These are phyloP conservation scores for Herpetotheres cachinnans DNA, from an alignment of 2,113 vertebrate genomes.

Conservation along the genomic window DNA sequence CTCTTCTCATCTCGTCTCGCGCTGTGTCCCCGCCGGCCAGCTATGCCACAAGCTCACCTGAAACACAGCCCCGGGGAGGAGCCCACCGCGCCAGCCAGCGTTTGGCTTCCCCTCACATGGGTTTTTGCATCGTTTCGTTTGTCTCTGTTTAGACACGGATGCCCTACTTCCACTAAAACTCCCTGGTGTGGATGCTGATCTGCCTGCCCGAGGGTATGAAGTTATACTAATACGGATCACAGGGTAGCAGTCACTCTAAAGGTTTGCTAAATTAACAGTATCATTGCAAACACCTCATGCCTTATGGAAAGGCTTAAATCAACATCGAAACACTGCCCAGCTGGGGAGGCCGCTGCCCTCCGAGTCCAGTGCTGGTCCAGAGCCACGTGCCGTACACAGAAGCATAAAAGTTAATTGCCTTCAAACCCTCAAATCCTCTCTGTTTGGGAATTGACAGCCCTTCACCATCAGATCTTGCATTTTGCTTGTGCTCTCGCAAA, in stretches of 20 bases:
- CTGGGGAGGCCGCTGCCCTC: neutral
- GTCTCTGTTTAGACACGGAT: neutral
- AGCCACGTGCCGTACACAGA: neutral
- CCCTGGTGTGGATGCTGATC: neutral
- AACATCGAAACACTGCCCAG: neutral
- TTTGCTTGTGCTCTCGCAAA: fast-evolving
- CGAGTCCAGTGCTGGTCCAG: neutral
- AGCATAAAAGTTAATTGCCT: neutral
- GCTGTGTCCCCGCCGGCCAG: fast-evolving
- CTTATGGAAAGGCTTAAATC: neutral
- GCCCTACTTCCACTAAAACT: neutral
- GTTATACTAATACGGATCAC: fast-evolving
- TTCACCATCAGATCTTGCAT: neutral
- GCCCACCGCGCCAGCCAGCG: fast-evolving
- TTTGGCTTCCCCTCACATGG: fast-evolving
- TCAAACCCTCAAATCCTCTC: neutral
- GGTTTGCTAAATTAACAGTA: neutral
- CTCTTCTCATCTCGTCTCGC: neutral
- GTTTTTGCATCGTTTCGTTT: neutral
- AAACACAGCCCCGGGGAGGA: neutral
- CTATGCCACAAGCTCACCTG: neutral
- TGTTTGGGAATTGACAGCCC: neutral
- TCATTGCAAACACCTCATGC: neutral
- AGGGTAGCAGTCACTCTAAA: neutral
- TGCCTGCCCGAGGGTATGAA: neutral